These are phyloP conservation scores for Hyalella azteca DNA, from an alignment of 2,888 invertebrate species.

Conservation along the genomic window DNA sequence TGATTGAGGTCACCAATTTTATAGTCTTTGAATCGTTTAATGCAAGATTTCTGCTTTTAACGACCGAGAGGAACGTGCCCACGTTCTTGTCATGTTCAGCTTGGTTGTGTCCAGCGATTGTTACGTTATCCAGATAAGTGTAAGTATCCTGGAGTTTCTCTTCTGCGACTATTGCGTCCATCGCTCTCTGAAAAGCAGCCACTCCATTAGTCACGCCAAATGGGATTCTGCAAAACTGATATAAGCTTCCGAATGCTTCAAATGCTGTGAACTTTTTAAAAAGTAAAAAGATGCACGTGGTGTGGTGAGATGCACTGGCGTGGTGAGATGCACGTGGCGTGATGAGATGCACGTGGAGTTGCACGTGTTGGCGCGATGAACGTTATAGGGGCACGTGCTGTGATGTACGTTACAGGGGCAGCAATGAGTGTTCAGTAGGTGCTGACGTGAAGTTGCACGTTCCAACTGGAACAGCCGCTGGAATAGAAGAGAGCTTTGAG, in stretches of 20 bases:
- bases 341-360: too few species aligned
- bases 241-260: neutral
- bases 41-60: neutral
- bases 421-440: too few species aligned
- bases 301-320: too few species aligned
- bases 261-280: slow-evolving; percentile 24
- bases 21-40: slow-evolving; percentile 34
- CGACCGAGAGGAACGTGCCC: neutral
- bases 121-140: slow-evolving; percentile 37
- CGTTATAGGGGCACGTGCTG: too few species aligned
- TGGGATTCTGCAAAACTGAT: slow-evolving; percentile 24
- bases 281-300: too few species aligned
- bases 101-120: slow-evolving; percentile 28
- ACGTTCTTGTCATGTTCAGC: slow-evolving; percentile 38
- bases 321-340: too few species aligned
- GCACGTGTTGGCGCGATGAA: too few species aligned
- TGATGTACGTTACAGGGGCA: too few species aligned
- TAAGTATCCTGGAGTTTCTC: slow-evolving; percentile 26
- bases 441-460: too few species aligned
- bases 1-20: slow-evolving; percentile 34
- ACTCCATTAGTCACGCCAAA: slow-evolving; percentile 42
- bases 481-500: too few species aligned
- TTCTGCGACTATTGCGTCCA: slow-evolving; percentile 31
- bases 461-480: too few species aligned
- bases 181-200: slow-evolving; percentile 38